Evolutionary conservation across 2,797 vertebrate species (phyloP).

Genomic region (Sandelia bainsii): DNA sequence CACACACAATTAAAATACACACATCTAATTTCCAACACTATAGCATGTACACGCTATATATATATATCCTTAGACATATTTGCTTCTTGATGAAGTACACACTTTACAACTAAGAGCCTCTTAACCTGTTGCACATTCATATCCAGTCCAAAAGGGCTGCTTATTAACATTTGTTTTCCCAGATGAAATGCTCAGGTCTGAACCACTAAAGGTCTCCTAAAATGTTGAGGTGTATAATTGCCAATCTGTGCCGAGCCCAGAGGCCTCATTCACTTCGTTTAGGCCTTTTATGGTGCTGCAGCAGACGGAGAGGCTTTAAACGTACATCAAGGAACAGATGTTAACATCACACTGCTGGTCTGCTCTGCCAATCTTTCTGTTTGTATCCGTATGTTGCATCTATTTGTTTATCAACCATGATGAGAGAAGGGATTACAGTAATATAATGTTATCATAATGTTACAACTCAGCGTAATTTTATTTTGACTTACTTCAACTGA

Average conservation of each 20-base stretch:
- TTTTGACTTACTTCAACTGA: constrained; percentile 37
- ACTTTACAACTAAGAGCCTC: constrained; percentile 22
- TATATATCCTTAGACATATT: not conserved
- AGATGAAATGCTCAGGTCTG: constrained; percentile 48
- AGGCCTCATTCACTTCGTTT: constrained; percentile 63
- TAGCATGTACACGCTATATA: not conserved
- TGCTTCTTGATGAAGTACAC: constrained; percentile 12
- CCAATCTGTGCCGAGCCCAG: constrained; percentile 64
- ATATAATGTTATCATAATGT: constrained; percentile 5
- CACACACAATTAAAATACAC: constrained; percentile 4
- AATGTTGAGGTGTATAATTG: constrained; percentile 69
- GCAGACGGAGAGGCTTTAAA: constrained; percentile 66
- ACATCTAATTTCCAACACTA: not conserved
- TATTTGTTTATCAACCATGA: constrained; percentile 31
- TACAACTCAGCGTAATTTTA: constrained; percentile 25
- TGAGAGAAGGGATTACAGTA: constrained; percentile 3
- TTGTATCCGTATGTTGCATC: constrained; percentile 9
- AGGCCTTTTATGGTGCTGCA: constrained; percentile 54
- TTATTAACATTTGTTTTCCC: constrained; percentile 66
- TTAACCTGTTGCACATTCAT: constrained; percentile 59
- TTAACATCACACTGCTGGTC: constrained; percentile 51
- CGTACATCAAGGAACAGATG: constrained; percentile 72
- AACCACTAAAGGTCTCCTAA: constrained; percentile 60
- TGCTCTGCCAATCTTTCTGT: constrained; percentile 19
- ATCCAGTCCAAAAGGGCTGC: constrained; percentile 28